These are phyloP conservation scores for Diachasma alloeum DNA, from an alignment of 1,140 invertebrate genomes.

Conservation along the genomic window DNA sequence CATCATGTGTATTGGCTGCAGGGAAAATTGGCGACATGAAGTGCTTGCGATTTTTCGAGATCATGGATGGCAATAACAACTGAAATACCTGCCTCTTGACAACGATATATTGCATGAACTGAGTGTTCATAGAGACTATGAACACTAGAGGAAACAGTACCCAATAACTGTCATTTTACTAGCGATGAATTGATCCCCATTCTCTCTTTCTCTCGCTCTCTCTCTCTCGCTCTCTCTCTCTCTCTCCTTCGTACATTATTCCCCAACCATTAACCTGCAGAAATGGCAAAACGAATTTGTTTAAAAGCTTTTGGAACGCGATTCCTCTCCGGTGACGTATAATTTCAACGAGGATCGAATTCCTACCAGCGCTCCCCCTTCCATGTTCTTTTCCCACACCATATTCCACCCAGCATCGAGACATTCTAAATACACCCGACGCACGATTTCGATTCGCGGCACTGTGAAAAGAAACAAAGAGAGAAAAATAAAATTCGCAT, in stretches of 20 bases:
- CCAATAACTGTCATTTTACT: conserved; percentile 25
- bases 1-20: background rate
- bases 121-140: background rate
- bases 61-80: conserved; percentile 1
- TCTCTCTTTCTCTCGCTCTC: background rate
- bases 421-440: background rate
- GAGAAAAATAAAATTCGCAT: background rate
- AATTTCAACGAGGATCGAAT: conserved; percentile 17
- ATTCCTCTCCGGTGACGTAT: conserved; percentile 14
- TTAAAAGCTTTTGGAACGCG: conserved; percentile 14
- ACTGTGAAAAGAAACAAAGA: background rate
- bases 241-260: background rate
- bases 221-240: background rate
- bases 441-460: background rate
- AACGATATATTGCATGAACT: conserved; percentile 4
- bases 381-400: background rate
- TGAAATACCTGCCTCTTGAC: background rate
- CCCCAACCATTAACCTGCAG: background rate
- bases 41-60: background rate
- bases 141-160: background rate
- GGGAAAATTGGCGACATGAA: background rate
- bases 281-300: conserved; percentile 23
- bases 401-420: background rate
- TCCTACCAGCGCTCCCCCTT: background rate
- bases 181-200: background rate